Conservation (phyloP, 2,113 vertebrate species). For the Cettia cetti region DNA sequence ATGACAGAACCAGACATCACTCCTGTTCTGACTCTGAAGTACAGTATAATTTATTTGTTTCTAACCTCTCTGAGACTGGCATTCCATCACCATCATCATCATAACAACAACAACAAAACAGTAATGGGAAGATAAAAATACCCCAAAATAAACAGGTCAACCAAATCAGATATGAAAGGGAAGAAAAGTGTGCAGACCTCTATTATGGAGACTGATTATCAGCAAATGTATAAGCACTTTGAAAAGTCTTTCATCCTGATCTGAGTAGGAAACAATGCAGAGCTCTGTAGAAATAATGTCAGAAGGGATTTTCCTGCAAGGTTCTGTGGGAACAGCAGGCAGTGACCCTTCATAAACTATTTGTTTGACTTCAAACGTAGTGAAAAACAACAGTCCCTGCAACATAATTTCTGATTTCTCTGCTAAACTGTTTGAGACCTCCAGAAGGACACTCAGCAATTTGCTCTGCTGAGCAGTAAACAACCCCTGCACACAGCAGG, state of each 20-base stretch:
- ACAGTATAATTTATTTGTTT: not conserved
- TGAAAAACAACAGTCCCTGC: not conserved
- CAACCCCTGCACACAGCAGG: not conserved
- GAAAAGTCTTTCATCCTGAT: not conserved
- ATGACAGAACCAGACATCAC: fast-evolving
- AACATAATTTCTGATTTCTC: not conserved
- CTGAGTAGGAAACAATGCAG: not conserved
- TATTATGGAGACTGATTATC: not conserved
- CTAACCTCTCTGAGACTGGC: not conserved
- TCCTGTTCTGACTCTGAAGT: not conserved
- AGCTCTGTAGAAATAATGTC: not conserved
- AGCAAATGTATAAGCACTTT: not conserved
- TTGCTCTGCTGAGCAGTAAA: slow-evolving; percentile 26
- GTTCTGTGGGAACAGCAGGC: not conserved
- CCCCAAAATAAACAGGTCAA: not conserved
- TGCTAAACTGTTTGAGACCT: not conserved
- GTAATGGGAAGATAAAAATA: not conserved
- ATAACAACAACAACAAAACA: not conserved
- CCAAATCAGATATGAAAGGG: not conserved
- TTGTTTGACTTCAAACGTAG: not conserved
- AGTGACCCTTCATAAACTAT: not conserved
- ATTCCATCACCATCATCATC: not conserved
- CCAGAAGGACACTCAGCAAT: not conserved
- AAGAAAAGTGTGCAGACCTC: not conserved
- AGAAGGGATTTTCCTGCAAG: not conserved